Percentiles rank a stretch among this genome's conserved stretches.
phyloP scores from a whole-genome alignment of 2,888 invertebrate species.

The Polyommatus iphigenia region DNA sequence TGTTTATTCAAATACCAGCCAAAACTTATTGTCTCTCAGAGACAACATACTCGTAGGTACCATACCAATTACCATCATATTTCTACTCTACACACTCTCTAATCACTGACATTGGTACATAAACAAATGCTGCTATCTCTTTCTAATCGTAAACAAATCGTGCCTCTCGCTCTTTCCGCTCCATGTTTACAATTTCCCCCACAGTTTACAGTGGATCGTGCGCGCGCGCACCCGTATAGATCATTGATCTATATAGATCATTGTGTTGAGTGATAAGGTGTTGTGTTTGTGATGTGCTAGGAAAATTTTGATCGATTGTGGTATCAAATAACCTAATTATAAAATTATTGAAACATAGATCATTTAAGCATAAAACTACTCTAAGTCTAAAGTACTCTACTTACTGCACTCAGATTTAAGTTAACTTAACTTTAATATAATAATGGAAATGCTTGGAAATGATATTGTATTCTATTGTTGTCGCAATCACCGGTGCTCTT shows the following conservation, averaged over 20 bases:
- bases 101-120: neutral
- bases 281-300: slow-evolving; percentile 28
- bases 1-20: neutral
- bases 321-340: neutral
- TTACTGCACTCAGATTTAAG: too few species aligned
- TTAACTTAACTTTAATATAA: too few species aligned
- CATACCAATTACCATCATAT: neutral
- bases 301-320: slow-evolving; percentile 4
- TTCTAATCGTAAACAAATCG: slow-evolving; percentile 49
- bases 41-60: neutral
- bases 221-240: slow-evolving; percentile 54
- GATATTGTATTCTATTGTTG: too few species aligned
- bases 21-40: neutral
- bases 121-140: slow-evolving; percentile 1
- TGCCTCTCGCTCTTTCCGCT: slow-evolving; percentile 50
- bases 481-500: too few species aligned
- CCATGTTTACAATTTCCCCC: slow-evolving; percentile 65
- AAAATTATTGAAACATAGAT: too few species aligned
- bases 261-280: slow-evolving; percentile 49
- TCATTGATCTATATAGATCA: slow-evolving; percentile 45
- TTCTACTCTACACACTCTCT: neutral
- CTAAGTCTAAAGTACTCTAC: too few species aligned
- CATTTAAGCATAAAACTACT: too few species aligned
- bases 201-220: slow-evolving; percentile 54
- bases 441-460: too few species aligned